Evolutionary conservation across 1,140 invertebrate genomes (phyloP), one percentile per base, ranked within the genome.

Genomic region (Eupeodes corollae): DNA sequence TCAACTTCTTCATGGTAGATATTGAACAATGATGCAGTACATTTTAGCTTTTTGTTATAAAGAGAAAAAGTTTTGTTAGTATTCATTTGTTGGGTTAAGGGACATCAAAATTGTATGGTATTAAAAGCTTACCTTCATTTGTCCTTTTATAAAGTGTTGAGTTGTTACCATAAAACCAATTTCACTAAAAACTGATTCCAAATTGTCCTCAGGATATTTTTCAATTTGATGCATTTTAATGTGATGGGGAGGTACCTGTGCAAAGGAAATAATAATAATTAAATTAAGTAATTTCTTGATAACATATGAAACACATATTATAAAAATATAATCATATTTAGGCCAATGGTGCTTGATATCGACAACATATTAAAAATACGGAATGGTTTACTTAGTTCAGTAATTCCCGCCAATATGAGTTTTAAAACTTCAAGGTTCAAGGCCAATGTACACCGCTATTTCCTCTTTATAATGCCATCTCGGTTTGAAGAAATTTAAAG

Each of bases 151-250:
- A 49, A 75, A 75, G 56, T 75, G 73, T 45, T 74, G 72, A 51
- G 67, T 72, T 56, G 74, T 73, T 44, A 75, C 70, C 44, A 72
- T 68, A 51, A 75, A 75, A 54, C 74, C 67, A 51, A 75, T 69
- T 46, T 62, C 64, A 58, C 62, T 61, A 51, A 61, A 58, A 31
- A 67, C 60, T 14, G 60, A 63, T 49, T 65, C 64, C 55, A 67
- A 51, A 32, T 56, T 59, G 47, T 46, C 59, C 42, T 66, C 61
- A 53, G 59, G 59, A 43, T 57, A 58, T 41, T 55, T 61, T 45
- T 65, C 58, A 33, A 52, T 61, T 49, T 64, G 57, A 52, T 67
- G 61, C 14, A 55, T 61, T 54, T 67, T 67, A 40, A 67, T 65
- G 44, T 65, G 57, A 47, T 63, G 60, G 38, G 59, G 57, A n/a